These are phyloP conservation scores for Drosophila peninsularis DNA, from an alignment of 2,888 invertebrate genomes.

Conservation along the genomic window DNA sequence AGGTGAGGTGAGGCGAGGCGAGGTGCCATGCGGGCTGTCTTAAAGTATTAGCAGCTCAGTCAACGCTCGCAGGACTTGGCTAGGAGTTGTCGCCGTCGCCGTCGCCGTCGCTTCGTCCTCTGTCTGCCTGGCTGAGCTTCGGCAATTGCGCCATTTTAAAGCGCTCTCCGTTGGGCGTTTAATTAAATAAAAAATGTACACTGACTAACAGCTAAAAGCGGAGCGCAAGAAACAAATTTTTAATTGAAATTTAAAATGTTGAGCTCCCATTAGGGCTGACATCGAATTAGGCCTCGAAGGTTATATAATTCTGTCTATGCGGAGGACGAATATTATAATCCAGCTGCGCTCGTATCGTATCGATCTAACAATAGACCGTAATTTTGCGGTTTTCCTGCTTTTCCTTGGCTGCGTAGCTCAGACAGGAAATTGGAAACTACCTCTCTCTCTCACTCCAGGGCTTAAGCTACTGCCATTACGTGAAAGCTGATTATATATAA, in stretches of 20 bases:
- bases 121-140: constrained; percentile 37
- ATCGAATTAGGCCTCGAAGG: not conserved
- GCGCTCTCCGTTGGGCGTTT: constrained; percentile 55
- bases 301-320: not conserved
- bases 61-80: constrained; percentile 28
- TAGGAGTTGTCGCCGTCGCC: not conserved
- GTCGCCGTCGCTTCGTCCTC: not conserved
- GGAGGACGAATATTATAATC: constrained; percentile 1
- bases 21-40: constrained; percentile 57
- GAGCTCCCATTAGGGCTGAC: constrained; percentile 1
- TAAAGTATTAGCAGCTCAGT: constrained; percentile 74
- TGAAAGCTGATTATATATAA: constrained; percentile 25
- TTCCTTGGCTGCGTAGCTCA: constrained; percentile 28
- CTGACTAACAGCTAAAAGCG: constrained; percentile 27
- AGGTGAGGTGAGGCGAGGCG: not conserved
- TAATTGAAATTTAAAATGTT: constrained; percentile 39
- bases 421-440: constrained; percentile 6
- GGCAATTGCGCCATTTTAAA: constrained; percentile 65
- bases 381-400: constrained; percentile 10
- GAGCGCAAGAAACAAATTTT: too few species aligned
- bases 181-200: constrained; percentile 69
- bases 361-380: constrained; percentile 44
- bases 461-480: constrained; percentile 3
- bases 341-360: constrained; percentile 15
- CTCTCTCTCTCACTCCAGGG: not conserved